These are phyloP conservation scores for Trigoniulus corallinus DNA, from an alignment of 1,140 invertebrate species.

Conservation along the genomic window DNA sequence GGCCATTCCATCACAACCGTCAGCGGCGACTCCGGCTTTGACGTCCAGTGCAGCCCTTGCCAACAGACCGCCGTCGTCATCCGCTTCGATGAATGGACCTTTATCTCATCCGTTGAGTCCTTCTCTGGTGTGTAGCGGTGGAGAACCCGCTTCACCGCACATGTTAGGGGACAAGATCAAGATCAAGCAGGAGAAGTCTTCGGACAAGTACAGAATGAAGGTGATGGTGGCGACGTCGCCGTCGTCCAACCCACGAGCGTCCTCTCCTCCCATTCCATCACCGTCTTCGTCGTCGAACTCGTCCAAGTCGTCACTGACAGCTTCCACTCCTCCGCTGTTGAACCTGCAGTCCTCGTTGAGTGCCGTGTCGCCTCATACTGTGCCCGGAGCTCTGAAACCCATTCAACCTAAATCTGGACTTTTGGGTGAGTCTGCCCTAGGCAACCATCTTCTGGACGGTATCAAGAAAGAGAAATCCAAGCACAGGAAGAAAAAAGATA, in stretches of 20 bases:
- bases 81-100: background rate
- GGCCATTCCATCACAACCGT: background rate
- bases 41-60: too few relatives aligned
- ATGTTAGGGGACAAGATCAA: conserved; percentile 11
- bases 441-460: conserved; percentile 21
- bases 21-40: too few relatives aligned
- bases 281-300: background rate
- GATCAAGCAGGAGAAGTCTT: conserved; percentile 13
- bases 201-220: conserved; percentile 16
- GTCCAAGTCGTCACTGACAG: background rate
- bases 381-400: conserved; percentile 11
- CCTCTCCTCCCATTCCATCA: background rate
- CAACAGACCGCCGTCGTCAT: background rate
- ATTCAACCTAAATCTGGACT: conserved; percentile 29
- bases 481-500: conserved; percentile 31
- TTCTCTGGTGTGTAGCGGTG: background rate
- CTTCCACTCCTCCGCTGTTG: background rate
- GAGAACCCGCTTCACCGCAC: background rate
- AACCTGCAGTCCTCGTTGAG: background rate
- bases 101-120: background rate
- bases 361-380: background rate
- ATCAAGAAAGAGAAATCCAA: conserved; percentile 24
- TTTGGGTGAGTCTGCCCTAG: conserved; percentile 22
- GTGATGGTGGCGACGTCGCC: background rate
- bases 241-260: background rate